Evolutionary conservation across 2,113 vertebrate genomes (phyloP), one percentile per base, ranked within the genome.

Genomic region (Neotragus moschatus): DNA sequence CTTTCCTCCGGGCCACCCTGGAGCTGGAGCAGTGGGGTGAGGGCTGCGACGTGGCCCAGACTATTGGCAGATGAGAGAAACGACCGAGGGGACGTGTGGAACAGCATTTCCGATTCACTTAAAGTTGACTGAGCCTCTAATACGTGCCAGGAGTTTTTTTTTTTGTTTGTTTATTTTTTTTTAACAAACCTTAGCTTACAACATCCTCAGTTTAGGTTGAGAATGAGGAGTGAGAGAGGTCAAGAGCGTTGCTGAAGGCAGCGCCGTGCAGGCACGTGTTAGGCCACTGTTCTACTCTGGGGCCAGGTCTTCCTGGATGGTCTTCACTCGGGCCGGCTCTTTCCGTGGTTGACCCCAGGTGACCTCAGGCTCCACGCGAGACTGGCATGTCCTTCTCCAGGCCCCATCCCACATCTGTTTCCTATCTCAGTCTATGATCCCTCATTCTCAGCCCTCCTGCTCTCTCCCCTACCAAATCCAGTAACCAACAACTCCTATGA

Each of bases 221-320:
- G 84, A 58, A 28, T 0, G 2, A 23, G 36, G 55, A 36, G n/a
- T 49, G 9, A 6, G 26, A 58, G 79, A 51, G 25, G 45, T 36
- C 81, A 49, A 23, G 36, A 58, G 85, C 49, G 1, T 36, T 45
- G 25, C 33, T 36, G 56, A 28, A 58, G 53, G 77, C 9, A 0
- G 49, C 84, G 14, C 21, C 6, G 0, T 1, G 39, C 51, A 7
- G 7, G n/a, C 12, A 30, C 5, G 10, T 0, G 17, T 17, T 6
- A 13, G 79, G 13, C 70, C 7, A 0, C 8, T 58, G 7, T 23
- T 60, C 70, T 36, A 33, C 79, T 55, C 25, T 15, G 33, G 1
- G 56, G 33, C 77, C 81, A 1, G 10, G 39, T 66, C 39, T 17
- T 26, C 30, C 33, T n/a, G 66, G 0, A 2, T 4, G 45, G 33